phyloP scores from a whole-genome alignment of 1,140 invertebrate genomes.

The Trissolcus basalis region DNA sequence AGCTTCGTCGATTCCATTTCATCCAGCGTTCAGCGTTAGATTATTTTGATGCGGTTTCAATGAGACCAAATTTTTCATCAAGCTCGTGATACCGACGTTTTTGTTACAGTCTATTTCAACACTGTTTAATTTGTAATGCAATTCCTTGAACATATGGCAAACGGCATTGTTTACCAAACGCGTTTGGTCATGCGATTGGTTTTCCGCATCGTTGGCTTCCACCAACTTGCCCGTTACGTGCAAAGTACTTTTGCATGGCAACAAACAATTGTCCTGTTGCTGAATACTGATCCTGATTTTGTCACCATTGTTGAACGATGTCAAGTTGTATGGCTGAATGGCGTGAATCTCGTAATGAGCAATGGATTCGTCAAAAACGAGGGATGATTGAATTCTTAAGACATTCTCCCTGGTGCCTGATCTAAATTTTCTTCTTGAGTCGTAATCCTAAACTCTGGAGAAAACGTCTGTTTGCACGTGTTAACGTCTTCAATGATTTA shows the following conservation, averaged over 20 bases:
- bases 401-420: conserved; percentile 24
- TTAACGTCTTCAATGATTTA: conserved; percentile 10
- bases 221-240: too few species aligned
- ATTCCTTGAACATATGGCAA: conserved; percentile 68
- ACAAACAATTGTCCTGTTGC: too few species aligned
- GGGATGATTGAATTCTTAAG: conserved; percentile 12
- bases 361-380: conserved; percentile 59
- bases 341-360: conserved; percentile 65
- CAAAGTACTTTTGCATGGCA: too few species aligned
- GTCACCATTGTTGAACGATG: conserved; percentile 65
- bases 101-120: conserved; percentile 66
- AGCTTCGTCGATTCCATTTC: not conserved
- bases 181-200: too few species aligned
- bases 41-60: not conserved
- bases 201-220: too few species aligned
- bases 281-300: conserved; percentile 62
- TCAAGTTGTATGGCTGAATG: conserved; percentile 64
- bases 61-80: conserved; percentile 69
- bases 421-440: conserved; percentile 14
- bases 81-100: conserved; percentile 68
- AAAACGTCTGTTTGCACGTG: conserved; percentile 33
- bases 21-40: not conserved
- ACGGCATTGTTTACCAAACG: conserved; percentile 19
- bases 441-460: conserved; percentile 34
- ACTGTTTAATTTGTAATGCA: conserved; percentile 64